Base-by-base conservation (phyloP, 2,113 vertebrate genomes). In the Acrocephalus kingi region DNA sequence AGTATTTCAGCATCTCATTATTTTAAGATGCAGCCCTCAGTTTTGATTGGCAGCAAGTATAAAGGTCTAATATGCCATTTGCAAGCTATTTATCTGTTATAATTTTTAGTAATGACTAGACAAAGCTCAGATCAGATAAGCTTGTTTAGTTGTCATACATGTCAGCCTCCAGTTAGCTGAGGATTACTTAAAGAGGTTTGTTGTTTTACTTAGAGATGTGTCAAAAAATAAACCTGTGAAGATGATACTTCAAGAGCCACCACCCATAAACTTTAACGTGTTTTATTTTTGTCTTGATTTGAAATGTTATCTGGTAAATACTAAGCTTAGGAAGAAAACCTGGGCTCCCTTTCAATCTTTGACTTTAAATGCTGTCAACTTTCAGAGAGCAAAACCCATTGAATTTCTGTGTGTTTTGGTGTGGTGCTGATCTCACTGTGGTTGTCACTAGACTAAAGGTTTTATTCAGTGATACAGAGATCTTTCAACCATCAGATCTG, bases 211-310 rank as follows among this genome's bases (percentile, higher is more conserved):
- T 58, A 39, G 3, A 58, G 37, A 37, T 51, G 9, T 63, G 39
- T 83, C 55, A 86, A 71, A 77, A 89, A 88, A 54, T 30, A 64
- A 77, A 62, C 8, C 6, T 1, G 0, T 52, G 54, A 30, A 41
- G 45, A 39, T n/a, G n/a, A n/a, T 58, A 35, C 19, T 84, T 89
- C 35, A 48, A 54, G 14, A 51, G 33, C 11, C 4, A 83, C 71
- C 46, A 61, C 13, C 6, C 5, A 11, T 55, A 28, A 24, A 59
- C 43, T 67, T 77, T 11, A 51, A 6, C 0, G 0, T 74, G 27
- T 28, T 83, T 76, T 69, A 33, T 76, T 92, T 79, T 54, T 64
- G 7, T 72, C 49, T 64, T 59, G 12, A 24, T 80, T 87, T 85
- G 54, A 83, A 76, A 10, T 55, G 55, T 45, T 31, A 8, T n/a